phyloP scores from a whole-genome alignment of 2,888 invertebrate genomes.

The Sturmia bella region DNA sequence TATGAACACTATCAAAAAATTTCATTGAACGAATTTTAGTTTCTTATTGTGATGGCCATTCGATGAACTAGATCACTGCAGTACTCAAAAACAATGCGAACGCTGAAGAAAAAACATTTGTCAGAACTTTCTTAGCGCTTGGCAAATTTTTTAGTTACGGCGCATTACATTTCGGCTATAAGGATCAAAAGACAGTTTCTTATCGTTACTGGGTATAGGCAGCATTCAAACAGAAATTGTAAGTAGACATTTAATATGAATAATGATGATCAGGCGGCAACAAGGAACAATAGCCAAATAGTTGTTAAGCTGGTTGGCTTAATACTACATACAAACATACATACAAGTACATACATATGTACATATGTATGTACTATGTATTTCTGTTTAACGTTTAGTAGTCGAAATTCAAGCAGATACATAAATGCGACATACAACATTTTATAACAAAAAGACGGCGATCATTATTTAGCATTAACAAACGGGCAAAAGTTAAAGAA shows the following conservation, averaged over 20 bases:
- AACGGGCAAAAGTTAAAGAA: slow-evolving; percentile 14
- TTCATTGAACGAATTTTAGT: too few relatives aligned
- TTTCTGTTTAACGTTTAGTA: slow-evolving; percentile 13
- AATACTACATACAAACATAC: background rate
- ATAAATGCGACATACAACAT: slow-evolving; percentile 51
- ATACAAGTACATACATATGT: background rate
- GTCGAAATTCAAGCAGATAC: slow-evolving; percentile 43
- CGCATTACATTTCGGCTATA: slow-evolving; percentile 43
- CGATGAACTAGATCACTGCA: too few relatives aligned
- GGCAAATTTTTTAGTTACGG: slow-evolving; percentile 48
- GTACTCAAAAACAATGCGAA: background rate
- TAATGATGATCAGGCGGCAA: too few relatives aligned
- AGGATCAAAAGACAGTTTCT: slow-evolving; percentile 54
- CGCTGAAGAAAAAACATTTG: background rate
- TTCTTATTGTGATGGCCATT: too few relatives aligned
- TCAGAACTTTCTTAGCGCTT: slow-evolving; percentile 53
- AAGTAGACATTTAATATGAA: slow-evolving; percentile 31
- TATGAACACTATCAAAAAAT: too few relatives aligned
- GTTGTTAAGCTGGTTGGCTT: too few relatives aligned
- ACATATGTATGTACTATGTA: background rate
- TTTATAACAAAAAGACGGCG: slow-evolving; percentile 17
- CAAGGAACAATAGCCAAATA: background rate
- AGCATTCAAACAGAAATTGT: slow-evolving; percentile 43
- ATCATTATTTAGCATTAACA: slow-evolving; percentile 38
- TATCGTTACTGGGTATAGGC: slow-evolving; percentile 46